phyloP scores from a whole-genome alignment of 2,797 vertebrate species.

The Semaprochilodus insignis region DNA sequence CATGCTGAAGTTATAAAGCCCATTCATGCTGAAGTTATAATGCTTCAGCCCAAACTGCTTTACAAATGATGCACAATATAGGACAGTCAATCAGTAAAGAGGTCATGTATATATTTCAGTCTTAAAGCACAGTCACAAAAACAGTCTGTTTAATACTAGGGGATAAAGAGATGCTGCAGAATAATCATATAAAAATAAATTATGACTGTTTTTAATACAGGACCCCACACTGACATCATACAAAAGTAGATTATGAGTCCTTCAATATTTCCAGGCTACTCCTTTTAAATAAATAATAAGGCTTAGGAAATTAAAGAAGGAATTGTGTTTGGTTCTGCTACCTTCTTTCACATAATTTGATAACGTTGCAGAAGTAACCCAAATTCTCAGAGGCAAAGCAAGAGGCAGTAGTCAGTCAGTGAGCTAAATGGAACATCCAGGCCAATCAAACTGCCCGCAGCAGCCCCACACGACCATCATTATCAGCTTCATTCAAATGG shows the following conservation, averaged over 20 bases:
- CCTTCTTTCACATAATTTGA: background rate
- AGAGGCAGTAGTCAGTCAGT: background rate
- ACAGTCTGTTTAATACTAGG: no score
- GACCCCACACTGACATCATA: no score
- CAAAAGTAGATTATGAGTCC: background rate
- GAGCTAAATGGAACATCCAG: background rate
- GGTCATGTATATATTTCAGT: no score
- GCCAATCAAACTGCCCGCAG: background rate
- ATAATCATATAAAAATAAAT: no score
- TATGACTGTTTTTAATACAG: no score
- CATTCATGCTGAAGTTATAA: no score
- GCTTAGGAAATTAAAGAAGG: background rate
- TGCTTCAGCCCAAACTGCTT: no score
- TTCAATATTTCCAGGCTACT: background rate
- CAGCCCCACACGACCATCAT: background rate
- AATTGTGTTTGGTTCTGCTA: background rate
- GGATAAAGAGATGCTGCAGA: no score
- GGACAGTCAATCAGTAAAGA: no score
- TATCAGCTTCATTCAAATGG: conserved; percentile 9
- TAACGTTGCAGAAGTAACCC: background rate
- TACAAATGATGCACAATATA: no score
- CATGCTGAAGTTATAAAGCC: no score
- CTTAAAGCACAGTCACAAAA: no score
- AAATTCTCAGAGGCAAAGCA: background rate
- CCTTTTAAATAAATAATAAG: background rate